Evolutionary conservation across 2,888 invertebrate genomes (phyloP), one percentile per base, ranked within the genome.

Genomic region (Caenorhabditis drosophilae): DNA sequence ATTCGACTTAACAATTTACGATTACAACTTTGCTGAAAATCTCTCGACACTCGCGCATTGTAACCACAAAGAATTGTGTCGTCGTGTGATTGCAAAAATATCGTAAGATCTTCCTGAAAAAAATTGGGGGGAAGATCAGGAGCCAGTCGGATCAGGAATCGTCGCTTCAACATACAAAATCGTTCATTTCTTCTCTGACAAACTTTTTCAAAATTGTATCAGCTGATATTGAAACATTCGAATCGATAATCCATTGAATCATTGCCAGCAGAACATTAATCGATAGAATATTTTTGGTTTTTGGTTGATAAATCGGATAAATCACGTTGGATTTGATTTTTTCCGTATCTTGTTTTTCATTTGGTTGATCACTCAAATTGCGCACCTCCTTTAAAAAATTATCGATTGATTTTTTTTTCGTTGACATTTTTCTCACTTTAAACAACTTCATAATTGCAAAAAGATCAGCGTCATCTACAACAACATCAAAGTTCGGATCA

Each of bases 201-300:
- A 54, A 20, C 22, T 40, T 51, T 36, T 42, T 58, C 18, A 64
- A 25, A 18, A 64, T n/a, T n/a, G 64, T 58, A 26, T 64, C 64
- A 4, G 58, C 64, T 25, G 58, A 47, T 11, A 54, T 47, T 15
- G 64, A 64, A 11, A 64, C 45, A 34, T 58, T 64, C 18, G 15
- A 20, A 3, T 50, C 53, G 34, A 64, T 18, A n/a, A 64, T 64
- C 64, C 64, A 64, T 26, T 58, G 58, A n/a, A 51, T 18, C 64
- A 64, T 58, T 6, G 54, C 45, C 18, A 15, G 38, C 1, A 64
- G 47, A 9, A 64, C 16, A 15, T 44, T 51, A 11, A 15, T 22
- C 38, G 58, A n/a, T 2, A 64, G 49, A 2, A 27, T 40, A 12
- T 46, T 45, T 9, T n/a, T 51, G 0, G 64, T 54, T 44, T 64